phyloP scores from a whole-genome alignment of 2,888 invertebrate species.

The Hydrotaea diabolus region DNA sequence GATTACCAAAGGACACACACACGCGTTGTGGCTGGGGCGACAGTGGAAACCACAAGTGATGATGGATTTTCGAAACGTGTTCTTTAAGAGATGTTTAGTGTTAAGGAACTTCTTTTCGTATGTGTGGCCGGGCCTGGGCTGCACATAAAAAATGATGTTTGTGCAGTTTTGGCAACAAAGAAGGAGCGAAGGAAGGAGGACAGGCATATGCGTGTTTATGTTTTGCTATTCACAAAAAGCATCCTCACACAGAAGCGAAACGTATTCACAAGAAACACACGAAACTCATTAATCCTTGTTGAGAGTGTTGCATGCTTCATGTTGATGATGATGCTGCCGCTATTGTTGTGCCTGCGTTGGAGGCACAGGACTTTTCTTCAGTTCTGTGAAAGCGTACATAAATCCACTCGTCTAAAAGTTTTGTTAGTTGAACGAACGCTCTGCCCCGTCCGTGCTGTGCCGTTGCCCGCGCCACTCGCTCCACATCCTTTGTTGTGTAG shows the following conservation, averaged over 20 bases:
- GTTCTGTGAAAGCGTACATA: slow-evolving; percentile 44
- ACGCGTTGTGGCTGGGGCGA: not conserved
- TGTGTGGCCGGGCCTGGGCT: slow-evolving; percentile 38
- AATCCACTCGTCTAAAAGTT: slow-evolving; percentile 57
- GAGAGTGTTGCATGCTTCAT: slow-evolving; percentile 23
- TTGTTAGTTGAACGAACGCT: slow-evolving; percentile 38
- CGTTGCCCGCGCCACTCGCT: not conserved
- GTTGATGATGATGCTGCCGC: not conserved
- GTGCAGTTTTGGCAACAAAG: slow-evolving; percentile 39
- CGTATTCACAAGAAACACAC: slow-evolving; percentile 71
- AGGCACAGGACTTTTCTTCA: slow-evolving; percentile 52
- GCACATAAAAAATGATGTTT: slow-evolving; percentile 65
- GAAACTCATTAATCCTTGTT: slow-evolving; percentile 77
- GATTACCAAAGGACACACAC: slow-evolving; percentile 46
- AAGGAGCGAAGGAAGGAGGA: not conserved
- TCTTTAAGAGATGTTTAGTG: slow-evolving; percentile 66
- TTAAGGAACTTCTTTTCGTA: slow-evolving; percentile 46
- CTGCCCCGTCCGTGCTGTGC: not conserved
- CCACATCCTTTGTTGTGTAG: slow-evolving; percentile 19
- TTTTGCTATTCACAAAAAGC: slow-evolving; percentile 41
- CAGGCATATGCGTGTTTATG: slow-evolving; percentile 39
- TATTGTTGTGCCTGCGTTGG: slow-evolving; percentile 4
- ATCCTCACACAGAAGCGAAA: slow-evolving; percentile 67
- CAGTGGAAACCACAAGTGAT: slow-evolving; percentile 66
- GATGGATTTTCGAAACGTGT: slow-evolving; percentile 77